Percentiles rank a stretch among this genome's conserved stretches.
Evolutionary conservation across 2,113 vertebrate genomes (phyloP).

Genomic region (Varanus komodoensis): DNA sequence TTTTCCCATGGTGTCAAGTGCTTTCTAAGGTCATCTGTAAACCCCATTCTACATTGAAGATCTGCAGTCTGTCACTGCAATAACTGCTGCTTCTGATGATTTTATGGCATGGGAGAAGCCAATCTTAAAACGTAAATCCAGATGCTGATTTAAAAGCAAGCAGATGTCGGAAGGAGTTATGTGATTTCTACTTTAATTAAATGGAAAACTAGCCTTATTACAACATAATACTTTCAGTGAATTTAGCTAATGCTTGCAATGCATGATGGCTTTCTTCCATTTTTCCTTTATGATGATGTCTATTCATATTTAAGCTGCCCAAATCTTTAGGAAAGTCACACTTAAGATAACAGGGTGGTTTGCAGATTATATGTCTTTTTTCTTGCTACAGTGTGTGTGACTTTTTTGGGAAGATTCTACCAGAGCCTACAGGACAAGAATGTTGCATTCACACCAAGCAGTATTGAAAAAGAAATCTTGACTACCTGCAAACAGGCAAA

Average conservation of each 20-base stretch:
- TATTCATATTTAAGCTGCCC: accelerated
- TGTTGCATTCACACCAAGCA: constrained; percentile 82
- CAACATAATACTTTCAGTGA: neutral
- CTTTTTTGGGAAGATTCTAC: constrained; percentile 91
- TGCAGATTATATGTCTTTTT: constrained; percentile 31
- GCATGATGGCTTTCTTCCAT: neutral
- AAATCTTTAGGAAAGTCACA: neutral
- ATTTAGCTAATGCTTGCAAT: neutral
- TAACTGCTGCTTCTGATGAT: neutral
- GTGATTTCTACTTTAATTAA: neutral
- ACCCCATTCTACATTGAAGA: neutral
- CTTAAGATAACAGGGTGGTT: neutral
- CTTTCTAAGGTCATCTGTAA: neutral
- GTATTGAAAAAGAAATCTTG: constrained; percentile 87
- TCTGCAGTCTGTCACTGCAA: neutral
- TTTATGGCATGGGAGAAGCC: neutral
- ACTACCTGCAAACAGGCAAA: constrained; percentile 89
- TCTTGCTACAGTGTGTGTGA: constrained; percentile 88
- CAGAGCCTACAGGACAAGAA: constrained; percentile 86
- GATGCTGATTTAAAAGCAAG: neutral
- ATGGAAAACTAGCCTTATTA: neutral
- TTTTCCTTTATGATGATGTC: neutral
- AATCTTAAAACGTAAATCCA: neutral
- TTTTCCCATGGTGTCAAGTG: neutral
- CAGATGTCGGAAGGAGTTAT: neutral